Evolutionary conservation across 2,888 invertebrate genomes (phyloP).

Genomic region (Pomacea canaliculata): DNA sequence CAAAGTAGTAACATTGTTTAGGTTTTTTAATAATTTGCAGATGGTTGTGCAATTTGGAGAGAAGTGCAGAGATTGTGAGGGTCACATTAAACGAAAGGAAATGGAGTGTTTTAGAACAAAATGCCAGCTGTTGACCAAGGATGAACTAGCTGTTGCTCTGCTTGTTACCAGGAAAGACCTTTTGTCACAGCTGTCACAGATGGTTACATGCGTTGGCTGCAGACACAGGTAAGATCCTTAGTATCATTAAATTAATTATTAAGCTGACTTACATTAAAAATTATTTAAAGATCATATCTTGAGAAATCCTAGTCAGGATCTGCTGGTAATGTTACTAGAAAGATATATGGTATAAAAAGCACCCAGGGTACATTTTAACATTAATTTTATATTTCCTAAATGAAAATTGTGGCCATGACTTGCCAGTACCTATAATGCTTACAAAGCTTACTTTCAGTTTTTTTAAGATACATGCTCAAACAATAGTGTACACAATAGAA

Average conservation of each 20-base stretch:
- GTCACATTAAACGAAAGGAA: conserved; percentile 77
- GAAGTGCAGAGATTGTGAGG: conserved; percentile 85
- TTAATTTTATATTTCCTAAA: no score
- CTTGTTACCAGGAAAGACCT: conserved; percentile 87
- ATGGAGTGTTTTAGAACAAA: conserved; percentile 88
- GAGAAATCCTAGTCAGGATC: neutral
- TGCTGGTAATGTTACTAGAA: neutral
- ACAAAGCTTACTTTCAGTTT: no score
- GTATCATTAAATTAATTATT: neutral
- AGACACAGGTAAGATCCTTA: conserved; percentile 79
- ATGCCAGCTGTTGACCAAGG: conserved; percentile 81
- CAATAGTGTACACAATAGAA: no score
- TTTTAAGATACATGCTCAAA: no score
- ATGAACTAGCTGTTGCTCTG: conserved; percentile 84
- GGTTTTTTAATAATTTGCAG: conserved; percentile 71
- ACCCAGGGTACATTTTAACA: no score
- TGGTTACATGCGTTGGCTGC: conserved; percentile 95
- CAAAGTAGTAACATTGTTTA: no score
- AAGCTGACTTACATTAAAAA: no score
- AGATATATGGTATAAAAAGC: no score
- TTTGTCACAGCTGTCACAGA: conserved; percentile 86
- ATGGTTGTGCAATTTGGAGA: conserved; percentile 93
- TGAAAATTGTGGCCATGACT: no score
- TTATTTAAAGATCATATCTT: neutral
- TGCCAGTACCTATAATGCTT: no score